A percentile compares a stretch with the other conserved stretches of the same genome.
phyloP scores from a whole-genome alignment of 2,113 vertebrate genomes.

The Trachemys scripta region DNA sequence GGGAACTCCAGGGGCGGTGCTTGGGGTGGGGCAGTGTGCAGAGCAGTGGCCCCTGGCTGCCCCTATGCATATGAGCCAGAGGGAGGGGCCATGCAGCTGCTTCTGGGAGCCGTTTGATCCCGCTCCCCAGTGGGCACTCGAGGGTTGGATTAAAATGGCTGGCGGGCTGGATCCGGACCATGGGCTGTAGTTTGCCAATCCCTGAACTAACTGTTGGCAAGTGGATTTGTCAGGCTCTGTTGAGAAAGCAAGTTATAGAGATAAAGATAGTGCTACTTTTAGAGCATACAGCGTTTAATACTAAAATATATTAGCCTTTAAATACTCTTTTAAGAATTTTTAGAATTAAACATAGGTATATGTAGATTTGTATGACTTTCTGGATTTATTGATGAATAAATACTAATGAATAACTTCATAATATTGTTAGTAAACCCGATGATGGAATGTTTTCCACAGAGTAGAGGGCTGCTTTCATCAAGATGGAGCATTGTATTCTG shows the following conservation, averaged over 20 bases:
- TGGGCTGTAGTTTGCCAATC: no score
- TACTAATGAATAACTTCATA: background rate
- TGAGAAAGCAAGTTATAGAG: background rate
- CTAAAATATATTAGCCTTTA: background rate
- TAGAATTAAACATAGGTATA: background rate
- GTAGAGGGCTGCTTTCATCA: background rate
- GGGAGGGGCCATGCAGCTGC: no score
- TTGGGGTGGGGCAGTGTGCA: no score
- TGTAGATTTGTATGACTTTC: background rate
- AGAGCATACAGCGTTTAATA: background rate
- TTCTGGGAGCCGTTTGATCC: no score
- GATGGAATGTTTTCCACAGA: background rate
- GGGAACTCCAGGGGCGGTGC: no score
- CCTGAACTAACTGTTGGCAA: background rate
- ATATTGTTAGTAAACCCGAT: background rate
- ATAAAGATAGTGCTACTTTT: background rate
- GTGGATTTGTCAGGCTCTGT: background rate
- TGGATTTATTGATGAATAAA: background rate
- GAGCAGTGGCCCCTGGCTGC: no score
- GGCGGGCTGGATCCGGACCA: no score
- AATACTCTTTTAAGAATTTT: background rate
- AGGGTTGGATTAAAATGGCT: no score
- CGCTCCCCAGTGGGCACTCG: no score
- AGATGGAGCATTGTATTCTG: background rate
- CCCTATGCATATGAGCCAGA: no score